phyloP scores from a whole-genome alignment of 2,888 invertebrate genomes.

The Flexamia atlantica region DNA sequence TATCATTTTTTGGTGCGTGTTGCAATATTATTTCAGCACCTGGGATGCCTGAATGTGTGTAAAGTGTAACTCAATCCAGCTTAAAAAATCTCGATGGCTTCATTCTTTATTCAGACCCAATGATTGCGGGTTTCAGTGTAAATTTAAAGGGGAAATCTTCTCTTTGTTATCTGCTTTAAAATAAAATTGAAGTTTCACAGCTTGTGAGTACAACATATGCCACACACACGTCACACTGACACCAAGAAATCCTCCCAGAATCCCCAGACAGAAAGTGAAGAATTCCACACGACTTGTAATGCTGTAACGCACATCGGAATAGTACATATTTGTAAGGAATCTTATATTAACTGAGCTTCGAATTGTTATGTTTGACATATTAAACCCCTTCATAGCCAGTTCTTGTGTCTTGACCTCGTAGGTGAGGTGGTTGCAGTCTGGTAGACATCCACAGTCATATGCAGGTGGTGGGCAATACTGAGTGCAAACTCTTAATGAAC shows the following conservation, averaged over 20 bases:
- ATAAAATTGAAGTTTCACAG: no score
- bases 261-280: not conserved
- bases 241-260: not conserved
- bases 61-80: no score
- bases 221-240: not conserved
- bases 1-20: no score
- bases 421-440: not conserved
- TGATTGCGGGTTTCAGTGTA: no score
- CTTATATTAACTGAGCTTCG: not conserved
- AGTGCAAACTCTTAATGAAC: not conserved
- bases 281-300: constrained; percentile 1
- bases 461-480: not conserved
- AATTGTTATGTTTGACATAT: not conserved
- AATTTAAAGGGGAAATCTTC: no score
- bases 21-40: no score
- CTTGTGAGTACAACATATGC: no score
- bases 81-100: no score
- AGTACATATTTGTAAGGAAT: not conserved
- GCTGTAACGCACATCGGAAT: constrained; percentile 12
- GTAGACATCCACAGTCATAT: not conserved
- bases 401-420: not conserved
- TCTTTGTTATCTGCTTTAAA: no score
- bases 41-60: no score
- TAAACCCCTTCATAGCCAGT: not conserved
- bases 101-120: no score